A percentile compares a stretch with the other conserved stretches of the same genome.
phyloP scores from a whole-genome alignment of 2,113 vertebrate genomes.

The Ornithorhynchus anatinus region DNA sequence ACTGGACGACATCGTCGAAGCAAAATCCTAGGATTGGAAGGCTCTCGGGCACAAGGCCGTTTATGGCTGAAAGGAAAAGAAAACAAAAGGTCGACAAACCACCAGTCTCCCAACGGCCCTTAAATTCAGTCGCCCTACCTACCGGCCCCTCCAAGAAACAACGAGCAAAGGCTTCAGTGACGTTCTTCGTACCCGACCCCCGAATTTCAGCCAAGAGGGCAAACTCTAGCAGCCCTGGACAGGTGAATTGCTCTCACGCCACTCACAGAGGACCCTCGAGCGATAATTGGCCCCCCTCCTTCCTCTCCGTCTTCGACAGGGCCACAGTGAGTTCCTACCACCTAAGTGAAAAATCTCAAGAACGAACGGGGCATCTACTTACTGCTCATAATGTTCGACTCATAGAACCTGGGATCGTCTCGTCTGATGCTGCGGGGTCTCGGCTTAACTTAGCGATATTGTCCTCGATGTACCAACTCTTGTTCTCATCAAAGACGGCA shows the following conservation, averaged over 20 bases:
- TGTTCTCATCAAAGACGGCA: constrained; percentile 93
- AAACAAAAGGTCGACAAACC: too few species aligned
- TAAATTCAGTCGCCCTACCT: too few species aligned
- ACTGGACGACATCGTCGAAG: constrained; percentile 83
- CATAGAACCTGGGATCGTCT: constrained; percentile 84
- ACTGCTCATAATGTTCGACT: constrained; percentile 95
- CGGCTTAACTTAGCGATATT: constrained; percentile 84
- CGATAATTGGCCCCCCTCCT: too few species aligned
- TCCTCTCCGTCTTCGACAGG: not conserved
- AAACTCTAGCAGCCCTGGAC: too few species aligned
- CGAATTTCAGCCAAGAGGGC: too few species aligned
- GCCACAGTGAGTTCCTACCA: not conserved
- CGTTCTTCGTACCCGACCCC: too few species aligned
- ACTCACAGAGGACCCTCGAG: not conserved
- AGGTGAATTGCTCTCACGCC: too few species aligned
- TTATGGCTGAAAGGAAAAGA: constrained; percentile 83
- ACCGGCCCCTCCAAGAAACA: too few species aligned
- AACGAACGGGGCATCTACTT: constrained; percentile 59
- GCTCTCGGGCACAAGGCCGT: constrained; percentile 87
- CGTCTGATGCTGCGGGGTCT: constrained; percentile 77
- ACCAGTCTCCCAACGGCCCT: too few species aligned
- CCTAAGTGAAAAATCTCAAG: not conserved
- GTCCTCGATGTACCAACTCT: constrained; percentile 94
- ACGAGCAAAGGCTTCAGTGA: too few species aligned
- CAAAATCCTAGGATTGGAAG: constrained; percentile 84